Conservation (phyloP, 2,797 vertebrate genomes). For the Alauda arvensis region DNA sequence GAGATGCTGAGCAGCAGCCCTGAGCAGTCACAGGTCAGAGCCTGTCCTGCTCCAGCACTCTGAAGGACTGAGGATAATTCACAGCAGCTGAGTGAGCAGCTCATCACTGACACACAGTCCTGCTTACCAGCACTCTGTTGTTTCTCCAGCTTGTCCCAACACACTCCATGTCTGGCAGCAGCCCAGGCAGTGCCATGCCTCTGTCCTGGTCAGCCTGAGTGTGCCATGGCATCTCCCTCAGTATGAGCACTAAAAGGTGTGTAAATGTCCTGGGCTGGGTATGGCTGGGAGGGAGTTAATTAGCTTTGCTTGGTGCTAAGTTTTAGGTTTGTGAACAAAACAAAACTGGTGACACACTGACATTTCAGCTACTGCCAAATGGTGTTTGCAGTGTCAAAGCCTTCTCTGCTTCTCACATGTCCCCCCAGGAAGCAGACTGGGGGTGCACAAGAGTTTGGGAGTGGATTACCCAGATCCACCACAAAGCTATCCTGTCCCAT, state of each 20-base stretch:
- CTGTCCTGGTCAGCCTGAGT: neutral
- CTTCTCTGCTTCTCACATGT: neutral
- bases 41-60: neutral
- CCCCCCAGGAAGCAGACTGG: neutral
- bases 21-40: neutral
- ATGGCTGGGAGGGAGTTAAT: neutral
- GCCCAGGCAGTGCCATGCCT: neutral
- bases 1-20: neutral
- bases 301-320: neutral
- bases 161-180: neutral
- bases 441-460: neutral
- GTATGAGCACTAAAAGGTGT: neutral
- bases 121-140: neutral
- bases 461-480: neutral
- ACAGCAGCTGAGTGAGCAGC: neutral
- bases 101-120: neutral
- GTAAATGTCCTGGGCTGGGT: neutral
- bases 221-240: neutral
- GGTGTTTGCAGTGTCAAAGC: neutral
- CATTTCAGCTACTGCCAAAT: neutral
- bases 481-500: neutral
- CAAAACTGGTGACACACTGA: neutral
- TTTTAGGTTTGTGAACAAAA: neutral
- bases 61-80: neutral
- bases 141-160: neutral